Evolutionary conservation across 1,140 invertebrate species (phyloP), one percentile per base, ranked within the genome.

Genomic region (Heterodera schachtii): DNA sequence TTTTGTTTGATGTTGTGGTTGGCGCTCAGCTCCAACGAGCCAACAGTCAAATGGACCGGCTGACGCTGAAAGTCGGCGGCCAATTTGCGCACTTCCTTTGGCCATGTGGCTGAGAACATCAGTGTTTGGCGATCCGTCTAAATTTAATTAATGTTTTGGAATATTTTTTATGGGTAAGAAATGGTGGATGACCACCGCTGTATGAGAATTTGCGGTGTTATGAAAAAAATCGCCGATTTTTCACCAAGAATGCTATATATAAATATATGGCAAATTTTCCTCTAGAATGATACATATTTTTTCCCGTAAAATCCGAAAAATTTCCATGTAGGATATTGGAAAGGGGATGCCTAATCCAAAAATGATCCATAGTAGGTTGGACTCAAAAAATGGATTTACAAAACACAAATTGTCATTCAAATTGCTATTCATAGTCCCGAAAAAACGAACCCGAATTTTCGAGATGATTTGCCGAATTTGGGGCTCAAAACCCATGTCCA

Each of bases 101-200:
- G 96, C 96, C 96, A 98, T 5, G 96, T 98, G 6, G 96, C 96
- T 83, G 95, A 96, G 95, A 96, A 98, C 96, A 98, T 98, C 47
- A 98, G 92, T 6, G 95, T 95, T 91, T 98, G 96, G 84, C 96
- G 92, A 90, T 98, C 95, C 79, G 95, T 95, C 87, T 93, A 83
- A 43, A 90, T 69, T 41, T 31, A 0, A 31, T 31, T 31, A 31
- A 31, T 0, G 31, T 31, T 31, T 31, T 31, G 31, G 31, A 31
- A 31, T 31, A 31, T 31, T 31, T 31, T 31, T 31, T 31, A 31
- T 31, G 31, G 31, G 31, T 31, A 31, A 31, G 31, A 31, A 31
- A 31, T 31, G 31, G 31, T 31, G 31, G 31, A 31, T 31, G 31
- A 31, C 31, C 31, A 31, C 31, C 31, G 31, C 31, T 31, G 31